Conservation (phyloP, 2,113 vertebrate genomes). For the Heliornis fulica region DNA sequence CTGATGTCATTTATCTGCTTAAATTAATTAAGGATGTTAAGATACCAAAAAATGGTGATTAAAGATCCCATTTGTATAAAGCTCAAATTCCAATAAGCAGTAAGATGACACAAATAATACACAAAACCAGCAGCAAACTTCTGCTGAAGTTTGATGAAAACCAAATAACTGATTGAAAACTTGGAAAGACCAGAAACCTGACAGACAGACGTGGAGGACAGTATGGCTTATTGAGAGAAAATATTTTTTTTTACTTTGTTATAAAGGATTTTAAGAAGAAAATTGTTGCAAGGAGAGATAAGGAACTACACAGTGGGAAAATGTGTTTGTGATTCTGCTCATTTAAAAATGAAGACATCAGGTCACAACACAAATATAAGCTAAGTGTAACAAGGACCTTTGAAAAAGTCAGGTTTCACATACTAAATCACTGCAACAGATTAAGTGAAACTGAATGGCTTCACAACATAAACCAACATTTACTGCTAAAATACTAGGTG, state of each 20-base stretch:
- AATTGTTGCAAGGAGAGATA: neutral
- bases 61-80: neutral
- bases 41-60: conserved; percentile 26
- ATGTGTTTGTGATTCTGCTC: neutral
- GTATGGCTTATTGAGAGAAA: neutral
- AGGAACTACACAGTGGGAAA: neutral
- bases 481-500: neutral
- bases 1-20: conserved; percentile 38
- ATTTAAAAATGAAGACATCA: neutral
- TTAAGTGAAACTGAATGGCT: neutral
- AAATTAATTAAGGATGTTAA: conserved; percentile 55
- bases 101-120: neutral
- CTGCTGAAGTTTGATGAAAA: no score
- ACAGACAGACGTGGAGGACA: neutral
- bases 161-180: neutral
- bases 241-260: neutral
- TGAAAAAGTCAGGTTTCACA: neutral
- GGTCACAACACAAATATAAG: neutral
- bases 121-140: neutral
- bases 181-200: neutral
- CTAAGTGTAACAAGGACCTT: neutral
- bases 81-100: neutral
- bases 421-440: neutral
- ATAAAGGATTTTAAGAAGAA: neutral
- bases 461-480: neutral